Conservation (phyloP, 2,888 invertebrate species). For the Napeogenes inachia region DNA sequence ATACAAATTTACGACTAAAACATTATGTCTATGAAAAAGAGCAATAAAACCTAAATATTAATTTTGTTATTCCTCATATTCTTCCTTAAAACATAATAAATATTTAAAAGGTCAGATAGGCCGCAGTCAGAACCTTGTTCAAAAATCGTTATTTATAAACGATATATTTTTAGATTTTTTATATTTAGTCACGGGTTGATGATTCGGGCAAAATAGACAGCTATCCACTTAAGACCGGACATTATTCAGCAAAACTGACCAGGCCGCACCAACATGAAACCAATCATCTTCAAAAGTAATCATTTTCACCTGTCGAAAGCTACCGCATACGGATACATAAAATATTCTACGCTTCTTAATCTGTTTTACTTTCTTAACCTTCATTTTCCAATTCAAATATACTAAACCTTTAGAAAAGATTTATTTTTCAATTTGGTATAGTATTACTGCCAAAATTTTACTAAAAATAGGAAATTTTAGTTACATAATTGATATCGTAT, state of each 20-base stretch:
- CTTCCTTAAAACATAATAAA: neutral
- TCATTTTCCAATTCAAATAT: no score
- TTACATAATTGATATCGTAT: conserved; percentile 8
- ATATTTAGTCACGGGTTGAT: conserved; percentile 29
- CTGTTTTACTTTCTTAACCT: no score
- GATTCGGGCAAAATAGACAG: conserved; percentile 38
- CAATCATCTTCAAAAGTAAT: conserved; percentile 43
- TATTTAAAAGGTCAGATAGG: conserved; percentile 19
- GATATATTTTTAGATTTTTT: conserved; percentile 31
- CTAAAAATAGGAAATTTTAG: neutral
- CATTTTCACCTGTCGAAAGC: conserved; percentile 25
- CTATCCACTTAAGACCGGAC: conserved; percentile 69
- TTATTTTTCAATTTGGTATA: no score
- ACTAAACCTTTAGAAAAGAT: no score
- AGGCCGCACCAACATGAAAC: conserved; percentile 26
- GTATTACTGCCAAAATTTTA: no score
- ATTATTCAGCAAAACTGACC: conserved; percentile 54
- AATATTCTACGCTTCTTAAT: conserved; percentile 10
- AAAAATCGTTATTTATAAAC: conserved; percentile 22
- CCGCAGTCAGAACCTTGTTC: conserved; percentile 16
- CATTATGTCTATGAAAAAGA: neutral
- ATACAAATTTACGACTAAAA: neutral
- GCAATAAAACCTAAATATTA: neutral
- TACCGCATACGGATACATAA: neutral
- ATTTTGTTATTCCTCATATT: neutral